These are phyloP conservation scores for Scelioninae gen. 2 DNA, from an alignment of 2,888 invertebrate genomes.

Conservation along the genomic window DNA sequence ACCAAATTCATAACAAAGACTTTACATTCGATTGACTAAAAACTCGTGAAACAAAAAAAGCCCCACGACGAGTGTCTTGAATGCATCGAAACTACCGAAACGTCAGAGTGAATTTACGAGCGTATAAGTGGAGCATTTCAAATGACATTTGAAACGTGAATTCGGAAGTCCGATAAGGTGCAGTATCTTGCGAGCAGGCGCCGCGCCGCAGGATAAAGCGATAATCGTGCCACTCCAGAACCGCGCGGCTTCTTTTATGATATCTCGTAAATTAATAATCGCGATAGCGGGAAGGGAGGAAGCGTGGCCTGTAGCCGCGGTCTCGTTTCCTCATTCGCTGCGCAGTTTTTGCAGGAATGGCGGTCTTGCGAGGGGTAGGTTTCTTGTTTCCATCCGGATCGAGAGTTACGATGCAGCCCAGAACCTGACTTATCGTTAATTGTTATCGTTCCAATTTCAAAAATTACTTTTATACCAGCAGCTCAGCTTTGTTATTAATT, in stretches of 20 bases:
- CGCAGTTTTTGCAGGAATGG: slow-evolving; percentile 42
- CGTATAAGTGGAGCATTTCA: slow-evolving; percentile 33
- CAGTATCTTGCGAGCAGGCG: slow-evolving; percentile 44
- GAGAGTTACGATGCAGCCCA: slow-evolving; percentile 63
- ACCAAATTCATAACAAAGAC: too few species aligned
- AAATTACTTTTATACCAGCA: slow-evolving; percentile 33
- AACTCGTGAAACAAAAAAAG: background rate
- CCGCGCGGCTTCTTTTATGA: slow-evolving; percentile 35
- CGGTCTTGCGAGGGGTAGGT: slow-evolving; percentile 30
- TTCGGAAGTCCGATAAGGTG: slow-evolving; percentile 47
- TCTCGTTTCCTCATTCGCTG: slow-evolving; percentile 45
- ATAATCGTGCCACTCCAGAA: slow-evolving; percentile 36
- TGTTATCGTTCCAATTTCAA: slow-evolving; percentile 60
- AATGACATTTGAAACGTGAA: slow-evolving; percentile 28
- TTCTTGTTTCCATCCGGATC: slow-evolving; percentile 11
- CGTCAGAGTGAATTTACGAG: slow-evolving; percentile 33
- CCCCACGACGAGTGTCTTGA: slow-evolving; percentile 11
- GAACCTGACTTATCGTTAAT: slow-evolving; percentile 68
- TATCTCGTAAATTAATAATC: slow-evolving; percentile 52
- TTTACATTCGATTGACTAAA: too few species aligned
- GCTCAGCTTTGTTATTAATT: background rate
- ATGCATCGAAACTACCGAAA: slow-evolving; percentile 30
- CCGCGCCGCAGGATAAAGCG: slow-evolving; percentile 40
- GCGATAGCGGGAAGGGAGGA: slow-evolving; percentile 41
- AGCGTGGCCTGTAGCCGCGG: slow-evolving; percentile 27